Conservation (phyloP, 30 jellyfish, hydroid and myxozoan genomes). For the Pelagia noctiluca region DNA sequence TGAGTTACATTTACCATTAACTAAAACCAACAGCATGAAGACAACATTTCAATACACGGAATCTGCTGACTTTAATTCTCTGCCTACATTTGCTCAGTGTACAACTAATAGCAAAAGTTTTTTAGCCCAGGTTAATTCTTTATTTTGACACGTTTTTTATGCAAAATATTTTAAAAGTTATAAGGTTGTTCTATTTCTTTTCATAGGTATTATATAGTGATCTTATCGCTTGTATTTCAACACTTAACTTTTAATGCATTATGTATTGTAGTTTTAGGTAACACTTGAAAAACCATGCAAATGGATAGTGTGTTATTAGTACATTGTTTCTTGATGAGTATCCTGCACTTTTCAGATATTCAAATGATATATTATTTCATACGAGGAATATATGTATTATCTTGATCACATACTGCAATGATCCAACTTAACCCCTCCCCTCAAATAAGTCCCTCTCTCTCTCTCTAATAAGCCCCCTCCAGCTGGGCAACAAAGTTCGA, state of each 20-base stretch:
- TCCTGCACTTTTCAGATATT: too few relatives aligned
- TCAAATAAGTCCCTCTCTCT: too few relatives aligned
- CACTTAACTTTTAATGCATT: neutral
- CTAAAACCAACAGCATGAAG: constrained; percentile 62
- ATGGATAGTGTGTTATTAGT: too few relatives aligned
- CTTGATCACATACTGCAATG: too few relatives aligned
- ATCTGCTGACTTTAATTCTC: constrained; percentile 65
- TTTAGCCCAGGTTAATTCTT: constrained; percentile 20
- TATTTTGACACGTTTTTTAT: constrained; percentile 33
- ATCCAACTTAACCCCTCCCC: too few relatives aligned
- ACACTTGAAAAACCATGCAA: constrained; percentile 8
- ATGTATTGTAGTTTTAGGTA: constrained; percentile 27
- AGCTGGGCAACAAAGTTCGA: too few relatives aligned
- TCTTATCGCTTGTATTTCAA: constrained; percentile 11
- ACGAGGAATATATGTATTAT: too few relatives aligned
- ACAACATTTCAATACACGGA: constrained; percentile 58
- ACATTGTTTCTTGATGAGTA: too few relatives aligned
- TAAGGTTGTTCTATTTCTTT: constrained; percentile 14
- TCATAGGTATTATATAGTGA: constrained; percentile 24
- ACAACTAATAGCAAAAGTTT: constrained; percentile 55
- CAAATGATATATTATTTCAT: too few relatives aligned
- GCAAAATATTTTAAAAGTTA: constrained; percentile 12
- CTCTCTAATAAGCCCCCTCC: too few relatives aligned
- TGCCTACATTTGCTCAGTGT: constrained; percentile 64
- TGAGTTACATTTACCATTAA: constrained; percentile 52